Conservation (phyloP, 2,113 vertebrate species). For the Microcebus ravelobensis region DNA sequence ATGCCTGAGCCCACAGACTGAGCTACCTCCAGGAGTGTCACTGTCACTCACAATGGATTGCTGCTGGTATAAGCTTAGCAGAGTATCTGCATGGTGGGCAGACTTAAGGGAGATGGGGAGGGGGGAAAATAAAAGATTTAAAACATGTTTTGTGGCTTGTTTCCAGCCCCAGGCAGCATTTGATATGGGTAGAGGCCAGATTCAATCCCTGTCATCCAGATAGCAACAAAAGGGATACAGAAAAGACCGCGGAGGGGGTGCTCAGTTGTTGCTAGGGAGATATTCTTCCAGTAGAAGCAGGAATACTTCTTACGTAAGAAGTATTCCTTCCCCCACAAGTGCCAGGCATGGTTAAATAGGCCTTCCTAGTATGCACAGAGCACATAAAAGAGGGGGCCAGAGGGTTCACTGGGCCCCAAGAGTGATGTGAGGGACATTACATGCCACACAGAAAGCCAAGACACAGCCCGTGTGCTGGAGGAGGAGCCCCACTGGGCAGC, state of each 20-base stretch:
- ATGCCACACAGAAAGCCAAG: not conserved
- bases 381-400: not conserved
- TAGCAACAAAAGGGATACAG: not conserved
- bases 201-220: conserved; percentile 8
- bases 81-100: not conserved
- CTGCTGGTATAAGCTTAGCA: not conserved
- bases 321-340: not conserved
- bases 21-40: not conserved
- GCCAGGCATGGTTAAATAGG: not conserved
- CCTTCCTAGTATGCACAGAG: not conserved
- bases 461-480: not conserved
- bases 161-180: not conserved
- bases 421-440: not conserved
- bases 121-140: not conserved
- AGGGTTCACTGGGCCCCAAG: not conserved
- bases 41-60: not conserved
- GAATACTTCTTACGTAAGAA: not conserved
- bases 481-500: too few species aligned
- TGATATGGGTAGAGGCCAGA: not conserved
- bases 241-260: not conserved
- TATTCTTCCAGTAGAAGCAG: not conserved
- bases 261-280: not conserved
- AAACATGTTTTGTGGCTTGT: conserved; percentile 24
- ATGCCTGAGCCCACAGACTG: not conserved
- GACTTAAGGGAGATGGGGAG: not conserved